Evolutionary conservation across 1,140 invertebrate genomes (phyloP), one percentile per base, ranked within the genome.

Genomic region (Trichomalopsis sarcophagae): DNA sequence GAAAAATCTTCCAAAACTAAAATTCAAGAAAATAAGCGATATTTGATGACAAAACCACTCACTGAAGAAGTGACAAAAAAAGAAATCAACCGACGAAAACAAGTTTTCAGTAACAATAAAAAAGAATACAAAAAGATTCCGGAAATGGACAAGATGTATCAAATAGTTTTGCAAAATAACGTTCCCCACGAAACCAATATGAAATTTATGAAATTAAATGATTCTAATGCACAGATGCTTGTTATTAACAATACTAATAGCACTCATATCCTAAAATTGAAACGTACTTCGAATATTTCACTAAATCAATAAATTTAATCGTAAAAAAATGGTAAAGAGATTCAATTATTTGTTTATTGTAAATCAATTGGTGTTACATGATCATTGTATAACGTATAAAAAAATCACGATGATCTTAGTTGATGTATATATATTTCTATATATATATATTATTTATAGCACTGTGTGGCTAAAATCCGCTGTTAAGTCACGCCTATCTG

Each of bases 321-420:
- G 78, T 33, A 80, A 74, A 27, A 27, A 47, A 17, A 66, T 66
- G 17, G 27, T 62, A 82, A 13, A 66, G 36, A 79, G 27, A 73
- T 27, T 71, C 17, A 74, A 80, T 62, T 62, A 55, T 77, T 82
- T n/a, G 4, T 85, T 85, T 85, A 82, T 85, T 85, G n/a, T 55
- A 77, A 71, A 85, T 82, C 27, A 82, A 74, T 76, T 77, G 21
- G 7, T 78, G 21, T 78, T 82, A 85, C 66, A 85, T 62, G 21
- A 75, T 47, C 73, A 17, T 40, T 81, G 36, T 81, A 75, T 3
- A 80, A 50, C 82, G 62, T 85, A 82, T 82, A 81, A 81, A 85
- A 76, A 81, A 85, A 76, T 85, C 21, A 81, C 30, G 3, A 75
- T 30, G 17, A 76, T 74, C 27, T 75, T 77, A 76, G 13, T 71